Evolutionary conservation across 2,888 invertebrate species (phyloP), one percentile per base, ranked within the genome.

Genomic region (Eupithecia subfuscata): DNA sequence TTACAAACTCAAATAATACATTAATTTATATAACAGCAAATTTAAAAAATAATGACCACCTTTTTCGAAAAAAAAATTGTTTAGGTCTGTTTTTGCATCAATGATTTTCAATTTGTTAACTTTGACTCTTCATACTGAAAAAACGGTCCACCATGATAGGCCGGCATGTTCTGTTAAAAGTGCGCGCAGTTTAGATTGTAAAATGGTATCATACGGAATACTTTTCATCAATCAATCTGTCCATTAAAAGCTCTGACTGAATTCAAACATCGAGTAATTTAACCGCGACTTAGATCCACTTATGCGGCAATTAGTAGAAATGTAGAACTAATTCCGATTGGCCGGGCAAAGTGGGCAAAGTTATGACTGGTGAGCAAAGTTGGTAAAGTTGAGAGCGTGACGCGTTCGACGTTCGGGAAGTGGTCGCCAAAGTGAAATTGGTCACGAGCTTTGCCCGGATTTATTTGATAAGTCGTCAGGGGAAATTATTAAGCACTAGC

Each of bases 281-380:
- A 40, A 43, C n/a, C 16, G 5, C 65, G 43, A 11, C 43, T 43
- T 37, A 12, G 40, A 67, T 43, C 43, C 67, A 67, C 67, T 68
- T 68, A 43, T 25, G 12, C 68, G 16, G 40, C 68, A 68, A 68
- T 68, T 45, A 68, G 68, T 22, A 40, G 68, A 43, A 68, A 25
- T 68, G 16, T 25, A 14, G 43, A 43, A 68, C 68, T 68, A 45
- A 45, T 68, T 25, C 14, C 16, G 68, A 68, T 45, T 43, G 68
- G 37, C n/a, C 30, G 30, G 18, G 25, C 30, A 8, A 30, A 65
- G 37, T 65, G 34, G 65, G 37, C n/a, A n/a, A 37, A n/a, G 34
- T 37, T 37, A 37, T 37, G 65, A 40, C 18, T n/a, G 5, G 40
- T 34, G 34, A 7, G 34, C 34, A 34, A 34, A 34, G 65, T 67